Percentiles rank a stretch among this genome's conserved stretches.
Conservation (phyloP, 2,797 vertebrate genomes). For the Prionace glauca region DNA sequence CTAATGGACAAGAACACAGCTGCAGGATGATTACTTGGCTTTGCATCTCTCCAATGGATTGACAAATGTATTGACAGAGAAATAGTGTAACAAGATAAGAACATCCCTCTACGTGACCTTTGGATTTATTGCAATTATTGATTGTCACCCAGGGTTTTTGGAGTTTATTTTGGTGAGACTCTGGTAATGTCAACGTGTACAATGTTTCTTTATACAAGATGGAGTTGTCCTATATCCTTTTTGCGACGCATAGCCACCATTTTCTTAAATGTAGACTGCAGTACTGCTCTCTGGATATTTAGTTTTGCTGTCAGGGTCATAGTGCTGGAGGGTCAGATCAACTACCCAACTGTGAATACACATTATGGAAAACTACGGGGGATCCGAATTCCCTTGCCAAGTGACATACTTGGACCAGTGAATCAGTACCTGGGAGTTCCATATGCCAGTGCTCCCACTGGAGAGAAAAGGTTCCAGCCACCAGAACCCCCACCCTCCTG, state of each 20-base stretch:
- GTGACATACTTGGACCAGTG: conserved; percentile 93
- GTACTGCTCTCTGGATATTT: conserved; percentile 72
- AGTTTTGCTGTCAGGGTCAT: conserved; percentile 69
- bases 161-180: not conserved
- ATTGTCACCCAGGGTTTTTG: not conserved
- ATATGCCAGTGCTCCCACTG: conserved; percentile 80
- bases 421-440: conserved; percentile 96
- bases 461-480: conserved; percentile 94
- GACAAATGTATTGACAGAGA: no score
- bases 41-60: not conserved
- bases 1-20: no score
- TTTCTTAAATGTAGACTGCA: conserved; percentile 17
- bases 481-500: conserved; percentile 90
- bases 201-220: conserved; percentile 32
- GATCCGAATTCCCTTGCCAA: conserved; percentile 82
- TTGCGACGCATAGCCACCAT: not conserved
- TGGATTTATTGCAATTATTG: conserved; percentile 12
- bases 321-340: conserved; percentile 70
- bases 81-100: not conserved
- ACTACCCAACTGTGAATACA: conserved; percentile 91
- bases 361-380: conserved; percentile 95
- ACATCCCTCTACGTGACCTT: not conserved
- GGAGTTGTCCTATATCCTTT: conserved; percentile 22
- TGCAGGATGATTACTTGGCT: not conserved
- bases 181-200: conserved; percentile 20